Conservation (phyloP, 1,140 invertebrate species). For the Helicoverpa armigera region DNA sequence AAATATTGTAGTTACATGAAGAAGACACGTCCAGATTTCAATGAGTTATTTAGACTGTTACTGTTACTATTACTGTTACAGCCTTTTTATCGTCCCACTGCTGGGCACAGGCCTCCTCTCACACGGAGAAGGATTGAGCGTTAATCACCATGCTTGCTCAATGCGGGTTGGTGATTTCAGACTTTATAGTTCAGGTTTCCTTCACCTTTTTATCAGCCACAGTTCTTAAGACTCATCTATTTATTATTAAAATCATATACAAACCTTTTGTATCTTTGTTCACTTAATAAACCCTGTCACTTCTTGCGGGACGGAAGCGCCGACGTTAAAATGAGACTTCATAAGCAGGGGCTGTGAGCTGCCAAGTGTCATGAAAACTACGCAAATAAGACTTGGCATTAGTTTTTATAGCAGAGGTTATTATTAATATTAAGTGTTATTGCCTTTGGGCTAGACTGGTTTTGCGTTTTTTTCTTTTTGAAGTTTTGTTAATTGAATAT, state of each 20-base stretch:
- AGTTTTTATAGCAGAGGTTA: constrained; percentile 10
- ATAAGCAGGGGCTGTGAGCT: constrained; percentile 13
- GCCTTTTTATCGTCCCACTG: too few relatives aligned
- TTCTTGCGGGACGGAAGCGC: neutral
- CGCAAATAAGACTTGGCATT: constrained; percentile 22
- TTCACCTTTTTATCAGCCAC: too few relatives aligned
- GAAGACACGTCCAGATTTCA: too few relatives aligned
- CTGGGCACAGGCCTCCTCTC: too few relatives aligned
- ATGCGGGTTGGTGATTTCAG: too few relatives aligned
- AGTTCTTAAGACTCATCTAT: too few relatives aligned
- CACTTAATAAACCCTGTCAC: neutral
- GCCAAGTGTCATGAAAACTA: constrained; percentile 9
- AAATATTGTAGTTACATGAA: too few relatives aligned
- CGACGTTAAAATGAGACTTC: neutral
- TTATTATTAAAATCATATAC: neutral
- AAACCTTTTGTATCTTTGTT: neutral
- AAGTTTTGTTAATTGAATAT: neutral
- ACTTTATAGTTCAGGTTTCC: too few relatives aligned
- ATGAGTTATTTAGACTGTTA: too few relatives aligned
- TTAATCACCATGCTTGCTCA: too few relatives aligned
- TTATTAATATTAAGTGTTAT: constrained; percentile 37
- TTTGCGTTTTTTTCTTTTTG: neutral
- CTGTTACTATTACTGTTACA: too few relatives aligned
- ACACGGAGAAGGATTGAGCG: too few relatives aligned
- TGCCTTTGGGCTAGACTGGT: constrained; percentile 22